Percentiles rank a stretch among this genome's conserved stretches.
These are phyloP conservation scores for Epinotia ramella DNA, from an alignment of 2,888 invertebrate genomes.

Conservation along the genomic window DNA sequence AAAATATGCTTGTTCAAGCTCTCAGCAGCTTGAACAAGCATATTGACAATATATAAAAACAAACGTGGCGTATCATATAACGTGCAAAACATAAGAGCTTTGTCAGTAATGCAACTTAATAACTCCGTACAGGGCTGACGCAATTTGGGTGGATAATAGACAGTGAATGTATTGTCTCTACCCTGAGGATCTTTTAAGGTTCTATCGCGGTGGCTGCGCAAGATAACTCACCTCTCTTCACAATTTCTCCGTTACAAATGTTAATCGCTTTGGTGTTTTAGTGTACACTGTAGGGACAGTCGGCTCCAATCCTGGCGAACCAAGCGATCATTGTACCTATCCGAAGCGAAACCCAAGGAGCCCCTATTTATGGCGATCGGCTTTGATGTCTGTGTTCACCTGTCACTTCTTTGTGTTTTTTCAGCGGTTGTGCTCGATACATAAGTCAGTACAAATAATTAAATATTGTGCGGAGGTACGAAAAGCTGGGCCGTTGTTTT, in stretches of 20 bases:
- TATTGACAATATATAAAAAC: too few relatives aligned
- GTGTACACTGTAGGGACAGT: background rate
- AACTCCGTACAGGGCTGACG: slow-evolving; percentile 58
- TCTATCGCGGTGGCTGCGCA: slow-evolving; percentile 19
- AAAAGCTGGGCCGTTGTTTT: too few relatives aligned
- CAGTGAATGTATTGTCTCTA: slow-evolving; percentile 57
- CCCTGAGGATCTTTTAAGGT: slow-evolving; percentile 33
- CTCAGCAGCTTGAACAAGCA: too few relatives aligned
- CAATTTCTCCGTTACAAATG: slow-evolving; percentile 17
- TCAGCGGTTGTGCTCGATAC: too few relatives aligned
- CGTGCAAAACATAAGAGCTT: slow-evolving; percentile 59
- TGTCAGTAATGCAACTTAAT: slow-evolving; percentile 61
- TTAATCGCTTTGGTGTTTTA: slow-evolving; percentile 24
- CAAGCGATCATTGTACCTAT: background rate
- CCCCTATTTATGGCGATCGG: too few relatives aligned
- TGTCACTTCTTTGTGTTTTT: too few relatives aligned
- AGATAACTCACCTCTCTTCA: slow-evolving; percentile 28
- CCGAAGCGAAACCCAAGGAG: background rate
- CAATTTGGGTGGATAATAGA: slow-evolving; percentile 62
- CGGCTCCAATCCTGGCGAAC: background rate
- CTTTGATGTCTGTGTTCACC: too few relatives aligned
- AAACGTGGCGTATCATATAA: slow-evolving; percentile 38
- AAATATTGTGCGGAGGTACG: too few relatives aligned
- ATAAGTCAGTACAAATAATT: too few relatives aligned
- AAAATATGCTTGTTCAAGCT: too few relatives aligned